A percentile compares a stretch with the other conserved stretches of the same genome.
phyloP scores from a whole-genome alignment of 2,888 invertebrate species.

The Heliothis peltigera region DNA sequence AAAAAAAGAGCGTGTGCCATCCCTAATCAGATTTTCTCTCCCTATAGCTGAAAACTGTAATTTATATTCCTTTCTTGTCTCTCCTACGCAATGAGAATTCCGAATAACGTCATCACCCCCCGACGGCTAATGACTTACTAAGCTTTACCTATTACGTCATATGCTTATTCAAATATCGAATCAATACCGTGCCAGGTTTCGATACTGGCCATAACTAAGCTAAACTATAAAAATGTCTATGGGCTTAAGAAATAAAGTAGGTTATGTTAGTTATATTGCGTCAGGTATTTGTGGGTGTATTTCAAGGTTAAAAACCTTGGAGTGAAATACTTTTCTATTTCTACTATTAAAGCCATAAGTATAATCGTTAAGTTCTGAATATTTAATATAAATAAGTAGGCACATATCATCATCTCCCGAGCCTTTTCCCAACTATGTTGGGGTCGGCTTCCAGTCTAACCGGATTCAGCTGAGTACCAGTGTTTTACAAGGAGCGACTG shows the following conservation, averaged over 20 bases:
- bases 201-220: slow-evolving; percentile 24
- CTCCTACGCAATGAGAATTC: slow-evolving; percentile 36
- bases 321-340: too few species aligned
- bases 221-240: slow-evolving; percentile 16
- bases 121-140: slow-evolving; percentile 19
- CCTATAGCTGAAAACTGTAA: slow-evolving; percentile 37
- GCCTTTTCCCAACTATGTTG: too few species aligned
- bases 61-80: slow-evolving; percentile 48
- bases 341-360: too few species aligned
- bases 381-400: too few species aligned
- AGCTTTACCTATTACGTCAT: slow-evolving; percentile 41
- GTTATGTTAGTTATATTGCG: not conserved
- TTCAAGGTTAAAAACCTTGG: slow-evolving; percentile 12
- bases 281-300: not conserved
- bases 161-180: slow-evolving; percentile 43
- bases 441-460: too few species aligned
- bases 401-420: too few species aligned
- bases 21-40: slow-evolving; percentile 45
- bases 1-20: slow-evolving; percentile 10
- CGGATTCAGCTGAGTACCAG: too few species aligned
- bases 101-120: slow-evolving; percentile 34
- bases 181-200: slow-evolving; percentile 14
- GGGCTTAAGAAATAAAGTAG: slow-evolving; percentile 13
- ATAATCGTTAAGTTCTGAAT: too few species aligned
- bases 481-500: too few species aligned